Base-by-base conservation (phyloP, 2,888 invertebrate genomes). In the Drosophila lutescens region DNA sequence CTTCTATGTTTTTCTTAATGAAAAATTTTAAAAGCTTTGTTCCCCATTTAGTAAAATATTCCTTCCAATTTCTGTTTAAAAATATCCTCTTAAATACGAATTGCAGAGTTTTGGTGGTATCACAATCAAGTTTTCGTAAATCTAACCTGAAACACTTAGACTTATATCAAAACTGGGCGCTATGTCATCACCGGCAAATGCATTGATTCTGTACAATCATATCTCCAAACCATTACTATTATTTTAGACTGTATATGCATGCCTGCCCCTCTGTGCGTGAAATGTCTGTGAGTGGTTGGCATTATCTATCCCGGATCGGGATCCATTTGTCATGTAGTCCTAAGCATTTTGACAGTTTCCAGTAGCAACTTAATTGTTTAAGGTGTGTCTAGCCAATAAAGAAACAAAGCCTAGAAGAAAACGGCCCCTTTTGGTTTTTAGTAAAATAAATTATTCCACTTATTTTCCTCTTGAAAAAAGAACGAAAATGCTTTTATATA, bases 281-380 rank as follows among this genome's bases (percentile, higher is more conserved):
- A 38, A 23, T 51, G 20, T 26, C 7, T 34, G 13, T 34, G 30
- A 17, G 34, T 20, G 12, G 34, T 46, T 9, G n/a, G 26, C 17
- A 46, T 46, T 46, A 30, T 12, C 26, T 43, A 20, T 47, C 34
- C 40, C 26, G 7, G 13, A 10, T 30, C 12, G 44, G n/a, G 17
- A 17, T 38, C 17, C 46, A 46, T 47, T 38, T 20, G n/a, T 26
- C 58, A 58, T 23, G 13, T 59, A 41, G 36, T 23, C 17, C 0
- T 62, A 40, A 47, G 46, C 30, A 10, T 40, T 7, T n/a, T 46
- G 46, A 58, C 38, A 62, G 13, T 62, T 62, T 38, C 17, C 38
- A 62, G 59, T 59, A 47, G 61, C 59, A 46, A 63, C 62, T 41
- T 34, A 41, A 30, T 20, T 20, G 9, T 20, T 40, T 49, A 58